These are phyloP conservation scores for Monochamus saltuarius DNA, from an alignment of 1,140 invertebrate genomes.

Conservation along the genomic window DNA sequence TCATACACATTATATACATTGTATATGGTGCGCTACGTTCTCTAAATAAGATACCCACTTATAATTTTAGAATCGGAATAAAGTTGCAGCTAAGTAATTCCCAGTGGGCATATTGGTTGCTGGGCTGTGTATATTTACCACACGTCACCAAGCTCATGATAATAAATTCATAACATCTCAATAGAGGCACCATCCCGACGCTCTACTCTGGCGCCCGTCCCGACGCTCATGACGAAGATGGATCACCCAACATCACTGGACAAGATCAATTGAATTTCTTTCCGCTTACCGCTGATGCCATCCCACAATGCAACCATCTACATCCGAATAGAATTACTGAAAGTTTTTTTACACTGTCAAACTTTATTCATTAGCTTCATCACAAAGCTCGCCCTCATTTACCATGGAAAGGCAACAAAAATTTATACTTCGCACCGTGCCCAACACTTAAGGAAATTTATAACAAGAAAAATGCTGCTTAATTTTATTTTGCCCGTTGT, in stretches of 20 bases:
- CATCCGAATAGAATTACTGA: constrained; percentile 33
- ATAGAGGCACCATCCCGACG: constrained; percentile 41
- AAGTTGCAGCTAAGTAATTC: no score
- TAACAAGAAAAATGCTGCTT: no score
- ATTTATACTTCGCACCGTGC: no score
- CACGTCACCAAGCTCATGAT: constrained; percentile 3
- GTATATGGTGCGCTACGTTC: no score
- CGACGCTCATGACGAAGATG: constrained; percentile 55
- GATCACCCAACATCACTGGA: constrained; percentile 55
- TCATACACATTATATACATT: no score
- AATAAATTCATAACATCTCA: constrained; percentile 43
- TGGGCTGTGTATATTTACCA: no score
- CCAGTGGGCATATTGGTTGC: no score
- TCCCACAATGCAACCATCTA: constrained; percentile 26
- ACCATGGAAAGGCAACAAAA: no score
- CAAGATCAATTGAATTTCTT: constrained; percentile 61
- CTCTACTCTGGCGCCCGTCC: constrained; percentile 43
- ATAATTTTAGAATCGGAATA: no score
- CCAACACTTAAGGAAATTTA: no score
- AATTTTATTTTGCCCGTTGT: no score
- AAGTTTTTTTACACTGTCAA: constrained; percentile 20
- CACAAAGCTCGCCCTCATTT: not conserved
- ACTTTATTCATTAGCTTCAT: constrained; percentile 23
- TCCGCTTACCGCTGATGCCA: constrained; percentile 37
- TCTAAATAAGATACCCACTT: no score